Percentiles rank a stretch among this genome's conserved stretches.
Evolutionary conservation across 2,113 vertebrate genomes (phyloP).

Genomic region (Tautogolabrus adspersus): DNA sequence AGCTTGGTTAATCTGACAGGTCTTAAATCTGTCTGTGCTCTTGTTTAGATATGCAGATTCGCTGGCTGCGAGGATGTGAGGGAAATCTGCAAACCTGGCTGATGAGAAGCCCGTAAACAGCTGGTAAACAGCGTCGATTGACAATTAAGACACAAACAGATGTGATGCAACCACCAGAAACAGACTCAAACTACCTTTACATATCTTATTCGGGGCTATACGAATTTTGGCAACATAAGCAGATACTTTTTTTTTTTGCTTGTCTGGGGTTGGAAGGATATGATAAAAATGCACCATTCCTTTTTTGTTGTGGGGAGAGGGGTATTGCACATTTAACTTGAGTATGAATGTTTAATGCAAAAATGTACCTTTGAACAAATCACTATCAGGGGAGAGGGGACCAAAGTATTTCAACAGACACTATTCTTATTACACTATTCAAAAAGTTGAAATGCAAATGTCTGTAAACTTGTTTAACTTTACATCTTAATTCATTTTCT

Average conservation of each 20-base stretch:
- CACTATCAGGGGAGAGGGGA: not conserved
- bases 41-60: slow-evolving; percentile 52
- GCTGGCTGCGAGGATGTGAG: slow-evolving; percentile 25
- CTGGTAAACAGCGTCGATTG: slow-evolving; percentile 36
- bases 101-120: slow-evolving; percentile 42
- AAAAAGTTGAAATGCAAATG: too few relatives aligned
- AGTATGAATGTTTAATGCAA: not conserved
- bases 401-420: not conserved
- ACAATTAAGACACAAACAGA: slow-evolving; percentile 35
- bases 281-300: slow-evolving; percentile 3
- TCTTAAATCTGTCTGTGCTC: slow-evolving; percentile 41
- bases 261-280: not conserved
- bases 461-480: not conserved
- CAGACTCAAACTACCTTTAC: slow-evolving; percentile 11
- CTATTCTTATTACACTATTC: too few relatives aligned
- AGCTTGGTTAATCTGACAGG: slow-evolving; percentile 49
- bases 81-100: slow-evolving; percentile 28
- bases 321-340: not conserved
- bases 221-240: slow-evolving; percentile 4
- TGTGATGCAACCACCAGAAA: slow-evolving; percentile 32
- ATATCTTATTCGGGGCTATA: not conserved
- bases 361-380: too few relatives aligned
- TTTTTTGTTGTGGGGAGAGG: not conserved
- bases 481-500: not conserved
- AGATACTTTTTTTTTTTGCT: not conserved